Conservation (phyloP, 2,888 invertebrate species). For the Cerceris rybyensis region DNA sequence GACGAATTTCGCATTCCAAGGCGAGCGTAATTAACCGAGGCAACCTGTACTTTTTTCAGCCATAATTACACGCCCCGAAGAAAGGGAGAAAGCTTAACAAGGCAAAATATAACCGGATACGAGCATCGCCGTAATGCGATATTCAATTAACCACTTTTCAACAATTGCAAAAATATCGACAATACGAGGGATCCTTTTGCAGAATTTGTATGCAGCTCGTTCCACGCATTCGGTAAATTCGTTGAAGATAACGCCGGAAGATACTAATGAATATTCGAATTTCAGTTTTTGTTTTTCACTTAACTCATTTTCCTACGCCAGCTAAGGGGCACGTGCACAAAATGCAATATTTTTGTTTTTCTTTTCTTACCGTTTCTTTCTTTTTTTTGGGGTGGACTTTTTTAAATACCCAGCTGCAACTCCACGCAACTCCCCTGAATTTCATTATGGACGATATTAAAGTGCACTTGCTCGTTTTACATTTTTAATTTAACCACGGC, state of each 20-base stretch:
- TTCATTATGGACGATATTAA: slow-evolving; percentile 54
- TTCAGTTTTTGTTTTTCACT: slow-evolving; percentile 40
- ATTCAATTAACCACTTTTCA: no score
- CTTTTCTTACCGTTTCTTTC: no score
- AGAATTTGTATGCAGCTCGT: slow-evolving; percentile 15
- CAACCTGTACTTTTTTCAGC: no score
- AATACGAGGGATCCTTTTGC: not conserved
- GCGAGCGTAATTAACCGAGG: no score
- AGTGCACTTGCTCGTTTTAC: slow-evolving; percentile 19
- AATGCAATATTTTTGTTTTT: slow-evolving; percentile 2
- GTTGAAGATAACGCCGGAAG: slow-evolving; percentile 30
- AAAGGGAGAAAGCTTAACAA: no score
- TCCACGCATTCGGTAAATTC: slow-evolving; percentile 35
- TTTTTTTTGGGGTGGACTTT: no score
- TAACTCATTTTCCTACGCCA: slow-evolving; percentile 12
- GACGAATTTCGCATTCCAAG: no score
- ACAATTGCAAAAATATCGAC: no score
- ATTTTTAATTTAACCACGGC: slow-evolving; percentile 56
- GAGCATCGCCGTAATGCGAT: no score
- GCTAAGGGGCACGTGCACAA: not conserved
- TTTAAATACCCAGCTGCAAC: no score
- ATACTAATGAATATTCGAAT: slow-evolving; percentile 57
- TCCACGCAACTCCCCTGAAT: slow-evolving; percentile 24
- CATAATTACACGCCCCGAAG: no score
- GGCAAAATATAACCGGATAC: no score